phyloP scores from a whole-genome alignment of 2,113 vertebrate species.

The Vombatus ursinus region DNA sequence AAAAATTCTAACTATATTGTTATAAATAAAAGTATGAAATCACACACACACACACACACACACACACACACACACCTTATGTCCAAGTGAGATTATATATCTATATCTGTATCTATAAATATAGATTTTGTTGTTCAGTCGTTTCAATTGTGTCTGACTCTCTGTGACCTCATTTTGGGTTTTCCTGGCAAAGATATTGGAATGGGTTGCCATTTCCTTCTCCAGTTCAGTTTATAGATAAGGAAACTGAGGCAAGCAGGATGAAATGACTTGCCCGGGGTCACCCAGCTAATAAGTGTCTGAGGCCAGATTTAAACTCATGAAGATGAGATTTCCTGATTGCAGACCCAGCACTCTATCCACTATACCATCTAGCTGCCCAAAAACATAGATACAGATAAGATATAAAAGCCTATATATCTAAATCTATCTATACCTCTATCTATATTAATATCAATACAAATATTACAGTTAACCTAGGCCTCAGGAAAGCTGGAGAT shows the following conservation, averaged over 20 bases:
- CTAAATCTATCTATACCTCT: not conserved
- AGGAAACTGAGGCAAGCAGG: too few species aligned
- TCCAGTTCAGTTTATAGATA: not conserved
- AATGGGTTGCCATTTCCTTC: not conserved
- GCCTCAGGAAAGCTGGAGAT: not conserved
- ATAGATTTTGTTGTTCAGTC: not conserved
- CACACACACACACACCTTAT: not conserved
- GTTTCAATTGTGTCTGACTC: not conserved
- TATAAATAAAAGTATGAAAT: not conserved
- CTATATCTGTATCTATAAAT: not conserved
- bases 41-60: not conserved
- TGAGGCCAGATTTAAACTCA: not conserved
- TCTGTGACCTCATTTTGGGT: not conserved
- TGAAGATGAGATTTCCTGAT: not conserved
- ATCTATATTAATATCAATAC: not conserved
- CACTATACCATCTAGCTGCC: not conserved
- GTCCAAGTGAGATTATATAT: not conserved
- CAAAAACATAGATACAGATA: not conserved
- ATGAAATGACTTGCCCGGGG: not conserved
- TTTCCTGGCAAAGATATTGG: not conserved
- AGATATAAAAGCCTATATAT: not conserved
- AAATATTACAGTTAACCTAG: not conserved
- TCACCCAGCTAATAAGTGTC: not conserved
- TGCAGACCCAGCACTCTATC: not conserved
- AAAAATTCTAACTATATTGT: too few species aligned